Percentiles rank a stretch among this genome's conserved stretches.
phyloP scores from a whole-genome alignment of 2,888 invertebrate species.

The Sesamia inferens region DNA sequence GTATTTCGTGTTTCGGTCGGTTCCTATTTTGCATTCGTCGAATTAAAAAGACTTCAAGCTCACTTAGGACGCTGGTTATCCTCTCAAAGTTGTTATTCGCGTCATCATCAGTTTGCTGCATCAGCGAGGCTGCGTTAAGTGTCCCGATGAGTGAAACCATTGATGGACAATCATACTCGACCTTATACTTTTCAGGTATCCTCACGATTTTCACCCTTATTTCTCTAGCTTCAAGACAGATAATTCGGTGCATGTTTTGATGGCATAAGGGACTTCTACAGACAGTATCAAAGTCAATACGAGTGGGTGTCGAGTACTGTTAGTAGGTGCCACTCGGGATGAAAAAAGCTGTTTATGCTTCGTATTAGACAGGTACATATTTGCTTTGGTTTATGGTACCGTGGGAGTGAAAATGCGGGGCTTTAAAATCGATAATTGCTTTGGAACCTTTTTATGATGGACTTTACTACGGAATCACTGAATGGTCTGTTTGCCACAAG shows the following conservation, averaged over 20 bases:
- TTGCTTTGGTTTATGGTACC: slow-evolving; percentile 71
- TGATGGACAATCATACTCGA: slow-evolving; percentile 57
- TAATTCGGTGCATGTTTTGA: slow-evolving; percentile 21
- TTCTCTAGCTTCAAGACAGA: slow-evolving; percentile 23
- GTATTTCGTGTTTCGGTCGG: no score
- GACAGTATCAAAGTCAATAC: slow-evolving; percentile 64
- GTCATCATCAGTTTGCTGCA: slow-evolving; percentile 76
- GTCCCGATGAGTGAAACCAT: slow-evolving; percentile 64
- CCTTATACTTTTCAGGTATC: slow-evolving; percentile 26
- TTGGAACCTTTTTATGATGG: slow-evolving; percentile 44
- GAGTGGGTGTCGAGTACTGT: slow-evolving; percentile 81
- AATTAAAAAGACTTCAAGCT: slow-evolving; percentile 19
- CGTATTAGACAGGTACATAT: slow-evolving; percentile 74
- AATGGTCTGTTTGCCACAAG: slow-evolving; percentile 17
- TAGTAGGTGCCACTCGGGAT: slow-evolving; percentile 71
- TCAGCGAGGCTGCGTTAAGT: slow-evolving; percentile 79
- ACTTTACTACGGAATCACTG: slow-evolving; percentile 36
- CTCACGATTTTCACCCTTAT: slow-evolving; percentile 57
- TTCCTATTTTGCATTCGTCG: slow-evolving; percentile 36
- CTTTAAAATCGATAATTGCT: slow-evolving; percentile 48
- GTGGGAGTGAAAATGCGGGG: slow-evolving; percentile 69
- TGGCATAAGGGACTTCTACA: slow-evolving; percentile 46
- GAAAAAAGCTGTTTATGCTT: slow-evolving; percentile 73
- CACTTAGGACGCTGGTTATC: slow-evolving; percentile 61
- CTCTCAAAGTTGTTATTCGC: slow-evolving; percentile 66